phyloP scores from a whole-genome alignment of 2,888 invertebrate genomes.

The Cephonodes hylas region DNA sequence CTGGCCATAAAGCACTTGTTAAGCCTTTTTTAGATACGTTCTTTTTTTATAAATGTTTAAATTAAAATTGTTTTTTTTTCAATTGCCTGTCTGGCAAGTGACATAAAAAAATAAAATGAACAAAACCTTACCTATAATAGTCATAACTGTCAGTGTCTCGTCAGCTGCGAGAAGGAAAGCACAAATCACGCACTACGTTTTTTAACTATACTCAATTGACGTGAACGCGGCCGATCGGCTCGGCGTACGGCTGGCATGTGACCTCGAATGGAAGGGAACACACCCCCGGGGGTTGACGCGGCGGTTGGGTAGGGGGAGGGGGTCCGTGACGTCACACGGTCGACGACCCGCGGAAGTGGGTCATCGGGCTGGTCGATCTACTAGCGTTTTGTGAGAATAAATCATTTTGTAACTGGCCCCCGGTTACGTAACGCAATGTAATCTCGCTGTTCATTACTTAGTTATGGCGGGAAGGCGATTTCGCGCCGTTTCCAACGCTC shows the following conservation, averaged over 20 bases:
- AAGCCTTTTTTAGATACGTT: background rate
- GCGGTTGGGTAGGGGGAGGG: constrained; percentile 41
- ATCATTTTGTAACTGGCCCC: constrained; percentile 27
- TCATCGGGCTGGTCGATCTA: constrained; percentile 69
- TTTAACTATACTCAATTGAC: constrained; percentile 24
- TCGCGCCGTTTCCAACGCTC: background rate
- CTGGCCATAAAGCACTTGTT: background rate
- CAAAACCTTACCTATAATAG: constrained; percentile 61
- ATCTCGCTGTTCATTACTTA: constrained; percentile 27
- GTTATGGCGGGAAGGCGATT: background rate
- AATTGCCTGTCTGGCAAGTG: background rate
- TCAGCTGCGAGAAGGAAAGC: background rate
- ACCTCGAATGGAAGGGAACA: constrained; percentile 66
- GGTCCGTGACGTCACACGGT: constrained; percentile 75
- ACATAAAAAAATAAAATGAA: background rate
- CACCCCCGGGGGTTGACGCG: constrained; percentile 65
- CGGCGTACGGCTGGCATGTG: constrained; percentile 60
- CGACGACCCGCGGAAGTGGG: constrained; percentile 71
- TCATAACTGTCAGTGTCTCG: constrained; percentile 42
- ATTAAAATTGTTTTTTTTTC: background rate
- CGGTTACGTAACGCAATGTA: constrained; percentile 41
- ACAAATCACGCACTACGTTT: background rate
- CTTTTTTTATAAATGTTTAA: background rate
- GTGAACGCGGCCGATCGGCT: constrained; percentile 51
- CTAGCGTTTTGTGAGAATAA: constrained; percentile 41